A percentile compares a stretch with the other conserved stretches of the same genome.
Evolutionary conservation across 2,797 vertebrate species (phyloP).

Genomic region (Rhinichthys osculus): DNA sequence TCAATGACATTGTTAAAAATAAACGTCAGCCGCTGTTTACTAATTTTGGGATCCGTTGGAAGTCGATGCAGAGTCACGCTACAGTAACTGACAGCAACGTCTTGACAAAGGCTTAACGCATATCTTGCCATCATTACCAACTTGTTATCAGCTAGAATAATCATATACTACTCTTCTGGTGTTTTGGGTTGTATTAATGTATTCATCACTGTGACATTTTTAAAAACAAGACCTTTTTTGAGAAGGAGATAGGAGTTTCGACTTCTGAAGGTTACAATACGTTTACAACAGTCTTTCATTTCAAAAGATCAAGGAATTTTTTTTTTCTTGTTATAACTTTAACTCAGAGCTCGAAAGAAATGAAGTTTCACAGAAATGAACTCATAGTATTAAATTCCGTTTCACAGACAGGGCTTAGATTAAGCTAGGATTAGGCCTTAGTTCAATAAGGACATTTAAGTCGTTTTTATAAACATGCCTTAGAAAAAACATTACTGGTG

Average conservation of each 20-base stretch:
- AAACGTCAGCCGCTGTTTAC: background rate
- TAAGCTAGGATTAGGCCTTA: no score
- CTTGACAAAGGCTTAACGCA: background rate
- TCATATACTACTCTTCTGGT: background rate
- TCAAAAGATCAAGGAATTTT: background rate
- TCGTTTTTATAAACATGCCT: no score
- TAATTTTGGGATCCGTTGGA: background rate
- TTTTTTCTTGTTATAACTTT: background rate
- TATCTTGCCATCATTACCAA: background rate
- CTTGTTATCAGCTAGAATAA: background rate
- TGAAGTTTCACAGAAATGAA: background rate
- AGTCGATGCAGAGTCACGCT: background rate
- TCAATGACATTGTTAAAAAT: conserved; percentile 14
- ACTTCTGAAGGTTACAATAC: background rate
- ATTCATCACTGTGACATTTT: background rate
- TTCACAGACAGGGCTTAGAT: no score
- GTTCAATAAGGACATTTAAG: no score
- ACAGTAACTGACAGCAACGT: background rate
- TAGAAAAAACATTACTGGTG: no score
- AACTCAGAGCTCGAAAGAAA: background rate
- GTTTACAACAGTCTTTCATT: background rate
- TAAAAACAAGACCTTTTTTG: background rate
- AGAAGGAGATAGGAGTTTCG: background rate
- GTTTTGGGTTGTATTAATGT: background rate
- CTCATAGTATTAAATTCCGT: background rate